These are phyloP conservation scores for Homarus gammarus DNA, from an alignment of 2,888 invertebrate species.

Conservation along the genomic window DNA sequence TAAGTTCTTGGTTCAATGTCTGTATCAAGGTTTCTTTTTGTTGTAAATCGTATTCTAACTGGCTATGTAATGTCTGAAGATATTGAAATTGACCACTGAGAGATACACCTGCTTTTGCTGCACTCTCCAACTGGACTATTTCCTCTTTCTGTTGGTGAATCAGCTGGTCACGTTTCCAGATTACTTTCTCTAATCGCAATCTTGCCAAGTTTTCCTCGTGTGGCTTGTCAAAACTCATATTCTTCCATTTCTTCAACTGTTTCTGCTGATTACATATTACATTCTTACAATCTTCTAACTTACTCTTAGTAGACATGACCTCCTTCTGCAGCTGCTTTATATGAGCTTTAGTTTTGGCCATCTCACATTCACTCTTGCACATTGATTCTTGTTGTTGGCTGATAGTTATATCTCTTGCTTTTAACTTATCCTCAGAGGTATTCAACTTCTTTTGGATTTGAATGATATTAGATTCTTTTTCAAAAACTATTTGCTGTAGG, in stretches of 20 bases:
- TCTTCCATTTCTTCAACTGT: background rate
- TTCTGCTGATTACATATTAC: background rate
- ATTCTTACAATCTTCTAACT: background rate
- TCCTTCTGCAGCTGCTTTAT: background rate
- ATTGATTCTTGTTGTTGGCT: background rate
- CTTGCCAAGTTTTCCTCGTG: background rate
- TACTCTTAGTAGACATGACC: background rate
- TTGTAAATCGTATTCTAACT: background rate
- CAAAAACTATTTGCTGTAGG: background rate
- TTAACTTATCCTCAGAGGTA: background rate
- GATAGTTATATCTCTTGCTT: background rate
- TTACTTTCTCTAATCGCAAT: background rate
- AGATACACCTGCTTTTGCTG: background rate
- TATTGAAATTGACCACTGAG: background rate
- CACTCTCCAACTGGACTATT: background rate
- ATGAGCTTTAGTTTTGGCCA: background rate
- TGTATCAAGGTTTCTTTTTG: background rate
- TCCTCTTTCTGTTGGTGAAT: background rate
- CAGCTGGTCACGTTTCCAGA: background rate
- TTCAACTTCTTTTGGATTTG: background rate
- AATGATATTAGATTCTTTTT: background rate
- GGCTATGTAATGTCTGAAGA: background rate
- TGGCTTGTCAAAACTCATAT: background rate
- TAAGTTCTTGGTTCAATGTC: background rate
- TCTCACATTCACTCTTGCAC: background rate